Evolutionary conservation across 2,888 invertebrate genomes (phyloP), one percentile per base, ranked within the genome.

Genomic region (Apamea sordens): DNA sequence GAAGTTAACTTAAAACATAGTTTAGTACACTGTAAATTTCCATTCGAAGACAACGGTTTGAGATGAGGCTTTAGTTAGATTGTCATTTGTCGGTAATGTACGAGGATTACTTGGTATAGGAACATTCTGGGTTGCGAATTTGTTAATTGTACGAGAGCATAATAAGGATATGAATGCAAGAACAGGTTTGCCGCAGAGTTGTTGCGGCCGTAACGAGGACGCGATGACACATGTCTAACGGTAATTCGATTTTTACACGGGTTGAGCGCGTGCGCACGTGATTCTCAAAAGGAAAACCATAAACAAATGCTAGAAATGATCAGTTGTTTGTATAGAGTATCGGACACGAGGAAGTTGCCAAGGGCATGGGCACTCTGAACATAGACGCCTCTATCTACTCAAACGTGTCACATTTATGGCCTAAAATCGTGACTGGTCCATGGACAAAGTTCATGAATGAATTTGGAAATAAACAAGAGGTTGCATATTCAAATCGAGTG

Each of bases 221-320:
- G 91, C 94, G 95, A 95, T 96, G 96, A 95, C 95, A 96, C 96
- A 96, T 93, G 94, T 95, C 96, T 96, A 96, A 96, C 96, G 96
- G 96, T 96, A 94, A 95, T 92, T 92, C 92, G 91, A 94, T 94
- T 95, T 95, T 95, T 94, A 94, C 93, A 92, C 90, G 87, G 90
- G 68, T 86, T 82, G 85, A 89, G 88, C 90, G 88, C 91, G 87
- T 90, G 91, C 91, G 91, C 92, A 91, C 92, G 91, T 93, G 88
- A 90, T 88, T 90, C 86, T 88, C 83, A 89, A 91, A 93, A 92
- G 91, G 91, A 92, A 93, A 94, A 93, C 89, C 85, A 86, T 89
- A 91, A 90, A 90, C 89, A 90, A 88, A 88, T 80, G 84, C 80
- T 84, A 78, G 82, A 87, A 85, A 82, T 82, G 80, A 85, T 87